Evolutionary conservation across 2,888 invertebrate genomes (phyloP).

Genomic region (Rhodophaea formosa): DNA sequence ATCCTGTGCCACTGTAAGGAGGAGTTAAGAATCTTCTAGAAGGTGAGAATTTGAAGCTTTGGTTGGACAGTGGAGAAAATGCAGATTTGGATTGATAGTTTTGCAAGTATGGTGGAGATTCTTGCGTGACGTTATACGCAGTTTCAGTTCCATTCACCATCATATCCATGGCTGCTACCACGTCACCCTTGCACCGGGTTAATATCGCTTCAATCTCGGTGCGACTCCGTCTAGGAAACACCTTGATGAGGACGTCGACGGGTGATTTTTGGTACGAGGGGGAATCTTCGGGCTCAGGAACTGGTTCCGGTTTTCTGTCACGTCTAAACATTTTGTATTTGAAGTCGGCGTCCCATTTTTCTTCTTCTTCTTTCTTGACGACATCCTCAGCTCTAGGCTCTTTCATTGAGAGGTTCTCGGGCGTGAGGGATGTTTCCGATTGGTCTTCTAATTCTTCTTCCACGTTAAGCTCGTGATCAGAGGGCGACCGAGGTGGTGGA

Average conservation of each 20-base stretch:
- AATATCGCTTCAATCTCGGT: constrained; percentile 93
- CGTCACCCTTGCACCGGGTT: constrained; percentile 92
- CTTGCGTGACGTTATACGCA: constrained; percentile 65
- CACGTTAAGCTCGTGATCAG: constrained; percentile 78
- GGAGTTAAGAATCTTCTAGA: constrained; percentile 91
- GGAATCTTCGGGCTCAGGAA: constrained; percentile 49
- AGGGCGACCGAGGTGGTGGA: constrained; percentile 71
- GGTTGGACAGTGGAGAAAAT: constrained; percentile 86
- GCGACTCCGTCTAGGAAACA: constrained; percentile 93
- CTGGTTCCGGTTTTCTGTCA: constrained; percentile 51
- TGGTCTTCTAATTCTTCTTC: constrained; percentile 80
- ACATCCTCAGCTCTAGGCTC: constrained; percentile 80
- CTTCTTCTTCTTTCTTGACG: constrained; percentile 75
- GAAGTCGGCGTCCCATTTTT: constrained; percentile 67
- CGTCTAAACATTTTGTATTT: constrained; percentile 71
- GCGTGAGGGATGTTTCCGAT: constrained; percentile 82
- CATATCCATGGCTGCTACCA: constrained; percentile 95
- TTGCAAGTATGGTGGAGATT: constrained; percentile 69
- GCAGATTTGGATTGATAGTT: constrained; percentile 85
- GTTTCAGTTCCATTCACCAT: constrained; percentile 85
- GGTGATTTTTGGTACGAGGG: constrained; percentile 84
- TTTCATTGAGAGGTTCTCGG: constrained; percentile 91
- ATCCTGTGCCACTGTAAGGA: constrained; percentile 91
- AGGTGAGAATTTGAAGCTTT: constrained; percentile 83
- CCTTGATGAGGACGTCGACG: constrained; percentile 92